Evolutionary conservation across 2,113 vertebrate genomes (phyloP), one percentile per base, ranked within the genome.

Genomic region (Platycercus adscitus): DNA sequence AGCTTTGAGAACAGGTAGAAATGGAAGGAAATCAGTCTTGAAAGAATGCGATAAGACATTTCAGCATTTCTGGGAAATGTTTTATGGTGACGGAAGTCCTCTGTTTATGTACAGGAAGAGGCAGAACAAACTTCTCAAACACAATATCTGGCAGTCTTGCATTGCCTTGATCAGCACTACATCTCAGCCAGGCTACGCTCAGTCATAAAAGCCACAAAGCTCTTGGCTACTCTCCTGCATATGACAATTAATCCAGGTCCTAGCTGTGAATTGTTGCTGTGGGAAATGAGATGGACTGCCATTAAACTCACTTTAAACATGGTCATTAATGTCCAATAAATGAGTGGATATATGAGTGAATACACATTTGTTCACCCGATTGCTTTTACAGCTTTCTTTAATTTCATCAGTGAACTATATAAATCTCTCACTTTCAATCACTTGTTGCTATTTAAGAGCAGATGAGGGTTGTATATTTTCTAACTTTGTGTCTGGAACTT

Each of bases 71-170:
- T 93, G 89, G 64, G 91, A 95, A 96, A 95, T 2, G 28, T 24
- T 86, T 43, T 31, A 41, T 75, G 76, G 76, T 1, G 26, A 86
- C 9, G 73, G 75, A 95, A 96, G n/a, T 44, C 20, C 1, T 35
- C 53, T 89, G 84, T 93, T 92, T 89, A 53, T 80, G 75, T 46
- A 61, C 93, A 95, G 91, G 91, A 95, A 96, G 89, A 91, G 85
- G 85, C 71, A 94, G 93, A 96, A 94, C 84, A 95, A 91, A 87
- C 84, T 94, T 50, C 86, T 91, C 81, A 39, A 76, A 89, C 70
- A 96, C 94, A 96, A 93, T 94, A 89, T 91, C 87, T 96, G 95
- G 96, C 93, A 93, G 79, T 35, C 64, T n/a, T 33, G 88, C 1
- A 0, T 24, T 78, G 92, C 96, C 93, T 86, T 95, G 91, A 49